Percentiles rank a stretch among this genome's conserved stretches.
Conservation (phyloP, 2,888 invertebrate species). For the Glyphotaelius pellucidus region DNA sequence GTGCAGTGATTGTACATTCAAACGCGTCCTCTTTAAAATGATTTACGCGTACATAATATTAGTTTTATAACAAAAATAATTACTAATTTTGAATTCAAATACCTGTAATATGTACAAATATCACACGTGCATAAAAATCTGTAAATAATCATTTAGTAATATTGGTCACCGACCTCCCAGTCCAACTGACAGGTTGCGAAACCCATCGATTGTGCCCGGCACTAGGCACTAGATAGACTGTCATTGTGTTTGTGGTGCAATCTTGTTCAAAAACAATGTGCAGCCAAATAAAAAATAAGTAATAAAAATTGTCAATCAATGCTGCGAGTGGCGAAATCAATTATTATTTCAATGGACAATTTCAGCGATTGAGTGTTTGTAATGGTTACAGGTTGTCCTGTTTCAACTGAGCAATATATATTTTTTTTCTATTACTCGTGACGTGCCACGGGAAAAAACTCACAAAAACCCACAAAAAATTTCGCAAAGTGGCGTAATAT, state of each 20-base stretch:
- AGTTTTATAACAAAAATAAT: too few relatives aligned
- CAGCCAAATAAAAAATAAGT: neutral
- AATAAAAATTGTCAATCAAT: conserved; percentile 2
- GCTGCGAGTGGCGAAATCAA: neutral
- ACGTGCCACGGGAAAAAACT: too few relatives aligned
- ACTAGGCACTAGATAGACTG: neutral
- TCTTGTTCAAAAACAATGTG: neutral
- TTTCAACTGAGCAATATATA: neutral
- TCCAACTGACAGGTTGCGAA: neutral
- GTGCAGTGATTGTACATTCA: too few relatives aligned
- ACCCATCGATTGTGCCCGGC: neutral
- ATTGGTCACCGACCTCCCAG: neutral
- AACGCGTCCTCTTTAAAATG: too few relatives aligned
- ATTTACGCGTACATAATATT: too few relatives aligned
- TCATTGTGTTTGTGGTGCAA: neutral
- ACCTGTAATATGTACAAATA: neutral
- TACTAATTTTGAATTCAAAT: neutral
- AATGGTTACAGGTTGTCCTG: neutral
- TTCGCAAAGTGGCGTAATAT: too few relatives aligned
- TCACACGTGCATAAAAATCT: neutral
- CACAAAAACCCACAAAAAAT: too few relatives aligned
- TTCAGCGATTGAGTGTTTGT: neutral
- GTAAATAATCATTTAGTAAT: neutral
- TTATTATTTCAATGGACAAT: neutral
- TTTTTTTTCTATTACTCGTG: neutral